phyloP scores from a whole-genome alignment of 2,797 vertebrate genomes.

The Typhlichthys eigenmanni region DNA sequence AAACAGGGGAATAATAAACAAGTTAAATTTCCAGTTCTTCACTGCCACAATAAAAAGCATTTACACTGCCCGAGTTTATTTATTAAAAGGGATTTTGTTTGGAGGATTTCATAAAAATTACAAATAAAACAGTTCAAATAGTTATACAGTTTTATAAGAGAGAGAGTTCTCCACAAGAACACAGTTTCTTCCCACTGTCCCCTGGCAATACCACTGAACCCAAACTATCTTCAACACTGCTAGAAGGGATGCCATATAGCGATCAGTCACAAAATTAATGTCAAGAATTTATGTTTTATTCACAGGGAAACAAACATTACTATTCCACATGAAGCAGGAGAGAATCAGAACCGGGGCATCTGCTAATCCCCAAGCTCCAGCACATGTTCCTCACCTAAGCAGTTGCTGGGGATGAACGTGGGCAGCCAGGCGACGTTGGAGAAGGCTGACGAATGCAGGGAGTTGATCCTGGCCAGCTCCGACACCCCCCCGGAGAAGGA shows the following conservation, averaged over 20 bases:
- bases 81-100: background rate
- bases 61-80: background rate
- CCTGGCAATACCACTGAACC: constrained; percentile 4
- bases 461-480: constrained; percentile 96
- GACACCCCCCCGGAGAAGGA: constrained; percentile 97
- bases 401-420: constrained; percentile 93
- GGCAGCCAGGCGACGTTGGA: constrained; percentile 97
- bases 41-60: background rate
- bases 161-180: constrained; percentile 1
- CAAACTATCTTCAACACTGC: constrained; percentile 5
- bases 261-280: background rate
- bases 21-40: background rate
- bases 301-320: constrained; percentile 6
- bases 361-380: background rate
- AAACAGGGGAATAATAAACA: constrained; percentile 1
- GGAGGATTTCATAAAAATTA: constrained; percentile 3
- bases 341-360: background rate
- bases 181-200: background rate
- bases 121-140: constrained; percentile 15
- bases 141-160: background rate
- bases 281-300: background rate
- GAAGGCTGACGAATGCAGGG: constrained; percentile 94
- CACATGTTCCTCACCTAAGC: constrained; percentile 85
- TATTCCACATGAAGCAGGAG: background rate
- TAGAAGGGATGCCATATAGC: background rate